These are phyloP conservation scores for Oscheius sp. DNA, from an alignment of 1,140 invertebrate genomes.

Conservation along the genomic window DNA sequence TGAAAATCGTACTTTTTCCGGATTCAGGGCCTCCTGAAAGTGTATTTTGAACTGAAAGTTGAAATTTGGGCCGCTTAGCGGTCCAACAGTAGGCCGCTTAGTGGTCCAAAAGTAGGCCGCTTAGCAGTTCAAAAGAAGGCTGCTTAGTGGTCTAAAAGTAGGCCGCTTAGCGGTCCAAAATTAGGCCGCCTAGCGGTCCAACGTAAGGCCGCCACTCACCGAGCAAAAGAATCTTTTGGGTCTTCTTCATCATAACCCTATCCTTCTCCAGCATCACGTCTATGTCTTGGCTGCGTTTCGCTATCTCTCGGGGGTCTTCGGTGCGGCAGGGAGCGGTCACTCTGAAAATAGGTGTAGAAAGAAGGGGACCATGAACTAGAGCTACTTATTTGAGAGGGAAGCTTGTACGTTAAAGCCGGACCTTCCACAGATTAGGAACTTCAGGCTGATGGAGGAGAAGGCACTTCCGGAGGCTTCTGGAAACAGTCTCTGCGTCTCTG, in stretches of 20 bases:
- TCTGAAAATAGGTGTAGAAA: background rate
- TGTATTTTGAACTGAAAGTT: too few relatives aligned
- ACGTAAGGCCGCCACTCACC: conserved; percentile 14
- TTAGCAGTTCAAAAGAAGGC: background rate
- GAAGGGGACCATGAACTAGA: background rate
- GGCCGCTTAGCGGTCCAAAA: background rate
- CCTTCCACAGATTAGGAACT: background rate
- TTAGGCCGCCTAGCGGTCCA: background rate
- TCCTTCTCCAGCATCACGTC: conserved; percentile 41
- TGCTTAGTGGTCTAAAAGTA: background rate
- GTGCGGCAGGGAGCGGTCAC: background rate
- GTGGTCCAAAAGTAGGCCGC: background rate
- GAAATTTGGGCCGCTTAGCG: background rate
- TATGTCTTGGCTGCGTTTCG: conserved; percentile 11
- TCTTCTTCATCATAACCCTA: conserved; percentile 41
- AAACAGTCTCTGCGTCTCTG: too few relatives aligned
- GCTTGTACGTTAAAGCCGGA: background rate
- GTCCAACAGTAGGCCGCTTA: background rate
- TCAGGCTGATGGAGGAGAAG: background rate
- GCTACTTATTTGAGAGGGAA: background rate
- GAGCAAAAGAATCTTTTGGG: conserved; percentile 47
- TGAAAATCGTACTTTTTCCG: conserved; percentile 53
- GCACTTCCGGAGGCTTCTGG: background rate
- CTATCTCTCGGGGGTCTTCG: conserved; percentile 1
- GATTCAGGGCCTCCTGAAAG: conserved; percentile 45